phyloP scores from a whole-genome alignment of 2,113 vertebrate species.

The Morone chrysops region DNA sequence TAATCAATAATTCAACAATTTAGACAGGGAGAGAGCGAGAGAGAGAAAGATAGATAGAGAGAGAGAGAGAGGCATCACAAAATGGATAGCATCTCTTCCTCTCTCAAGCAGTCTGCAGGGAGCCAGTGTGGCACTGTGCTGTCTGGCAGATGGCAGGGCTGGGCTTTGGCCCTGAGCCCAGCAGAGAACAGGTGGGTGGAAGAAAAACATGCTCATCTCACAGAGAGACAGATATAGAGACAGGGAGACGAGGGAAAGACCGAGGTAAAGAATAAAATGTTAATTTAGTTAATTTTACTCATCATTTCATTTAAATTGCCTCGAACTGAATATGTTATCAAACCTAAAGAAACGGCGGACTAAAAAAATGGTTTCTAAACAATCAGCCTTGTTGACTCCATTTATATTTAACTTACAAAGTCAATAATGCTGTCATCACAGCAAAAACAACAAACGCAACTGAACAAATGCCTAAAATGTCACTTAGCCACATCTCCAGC shows the following conservation, averaged over 20 bases:
- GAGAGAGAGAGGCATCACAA: slow-evolving; percentile 10
- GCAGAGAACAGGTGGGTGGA: slow-evolving; percentile 67
- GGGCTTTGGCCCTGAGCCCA: slow-evolving; percentile 59
- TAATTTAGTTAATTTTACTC: not conserved
- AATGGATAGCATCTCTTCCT: slow-evolving; percentile 39
- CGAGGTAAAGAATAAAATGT: slow-evolving; percentile 19
- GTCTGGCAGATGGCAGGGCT: slow-evolving; percentile 70
- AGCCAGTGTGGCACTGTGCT: slow-evolving; percentile 40
- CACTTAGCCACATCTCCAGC: not conserved
- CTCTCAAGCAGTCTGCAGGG: slow-evolving; percentile 38
- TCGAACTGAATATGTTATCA: not conserved
- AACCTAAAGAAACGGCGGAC: not conserved
- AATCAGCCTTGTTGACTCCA: not conserved
- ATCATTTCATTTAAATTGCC: not conserved
- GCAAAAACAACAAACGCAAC: not conserved
- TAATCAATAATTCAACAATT: slow-evolving; percentile 59
- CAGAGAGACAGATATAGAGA: slow-evolving; percentile 29
- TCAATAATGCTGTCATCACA: slow-evolving; percentile 28
- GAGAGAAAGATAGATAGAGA: not conserved
- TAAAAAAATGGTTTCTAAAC: not conserved
- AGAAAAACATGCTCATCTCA: slow-evolving; percentile 54
- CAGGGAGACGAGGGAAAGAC: not conserved
- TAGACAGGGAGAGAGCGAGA: not conserved
- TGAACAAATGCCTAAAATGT: slow-evolving; percentile 22
- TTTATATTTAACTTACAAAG: not conserved